Percentiles rank a stretch among this genome's conserved stretches.
Conservation (phyloP, 2,797 vertebrate species). For the Hoplostethus mediterraneus region DNA sequence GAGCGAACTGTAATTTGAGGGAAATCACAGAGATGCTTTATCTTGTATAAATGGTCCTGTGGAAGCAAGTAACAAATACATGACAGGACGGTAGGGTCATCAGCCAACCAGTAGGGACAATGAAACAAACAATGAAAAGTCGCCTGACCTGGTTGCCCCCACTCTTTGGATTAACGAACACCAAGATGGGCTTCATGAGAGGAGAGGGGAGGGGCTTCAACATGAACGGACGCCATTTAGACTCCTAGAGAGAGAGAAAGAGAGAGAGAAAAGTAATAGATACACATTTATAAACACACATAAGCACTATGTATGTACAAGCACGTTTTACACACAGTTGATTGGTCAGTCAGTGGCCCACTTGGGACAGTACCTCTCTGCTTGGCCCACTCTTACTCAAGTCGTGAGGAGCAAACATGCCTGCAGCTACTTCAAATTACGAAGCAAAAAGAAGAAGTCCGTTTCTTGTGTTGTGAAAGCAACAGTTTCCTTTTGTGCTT, state of each 20-base stretch:
- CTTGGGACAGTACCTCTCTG: neutral
- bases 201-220: constrained; percentile 97
- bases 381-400: too few relatives aligned
- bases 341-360: too few relatives aligned
- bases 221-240: constrained; percentile 96
- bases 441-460: too few relatives aligned
- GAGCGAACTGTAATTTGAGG: too few relatives aligned
- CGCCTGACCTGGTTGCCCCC: constrained; percentile 95
- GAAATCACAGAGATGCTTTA: too few relatives aligned
- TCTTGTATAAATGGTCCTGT: too few relatives aligned
- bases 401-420: too few relatives aligned
- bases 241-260: constrained; percentile 84
- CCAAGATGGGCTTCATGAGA: constrained; percentile 97
- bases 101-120: too few relatives aligned
- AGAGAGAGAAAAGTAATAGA: constrained; percentile 11
- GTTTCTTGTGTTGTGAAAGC: too few relatives aligned
- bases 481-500: too few relatives aligned
- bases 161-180: constrained; percentile 98
- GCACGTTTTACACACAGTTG: neutral
- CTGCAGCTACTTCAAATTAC: too few relatives aligned
- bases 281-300: neutral
- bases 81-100: neutral
- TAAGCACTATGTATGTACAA: neutral
- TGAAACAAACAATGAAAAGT: neutral
- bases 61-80: too few relatives aligned